Percentiles rank a stretch among this genome's conserved stretches.
Conservation (phyloP, 2,888 invertebrate species). For the Gandaritis pyraliata region DNA sequence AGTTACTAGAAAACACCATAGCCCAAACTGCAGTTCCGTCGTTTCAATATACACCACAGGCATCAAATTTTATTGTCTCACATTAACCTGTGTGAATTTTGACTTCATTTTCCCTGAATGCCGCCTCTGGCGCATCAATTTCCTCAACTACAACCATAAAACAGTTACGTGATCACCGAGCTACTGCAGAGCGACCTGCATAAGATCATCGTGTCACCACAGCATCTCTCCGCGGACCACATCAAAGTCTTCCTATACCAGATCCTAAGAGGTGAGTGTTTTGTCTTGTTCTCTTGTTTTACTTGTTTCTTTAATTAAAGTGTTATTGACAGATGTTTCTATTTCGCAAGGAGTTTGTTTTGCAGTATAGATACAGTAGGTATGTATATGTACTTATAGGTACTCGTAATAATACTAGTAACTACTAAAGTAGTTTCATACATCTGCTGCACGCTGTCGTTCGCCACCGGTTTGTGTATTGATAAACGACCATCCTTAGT, state of each 20-base stretch:
- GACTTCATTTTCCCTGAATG: conserved; percentile 20
- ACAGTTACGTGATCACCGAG: conserved; percentile 99
- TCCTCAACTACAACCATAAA: conserved; percentile 61
- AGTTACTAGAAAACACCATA: conserved; percentile 4
- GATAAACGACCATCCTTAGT: too few species aligned
- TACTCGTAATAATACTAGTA: too few species aligned
- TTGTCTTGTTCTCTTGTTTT: conserved; percentile 16
- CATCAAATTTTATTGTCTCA: conserved; percentile 17
- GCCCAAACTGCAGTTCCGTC: conserved; percentile 26
- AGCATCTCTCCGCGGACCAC: conserved; percentile 99
- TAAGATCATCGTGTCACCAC: conserved; percentile 99
- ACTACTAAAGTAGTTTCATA: too few species aligned
- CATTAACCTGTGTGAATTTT: conserved; percentile 24
- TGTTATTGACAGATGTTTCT: too few species aligned
- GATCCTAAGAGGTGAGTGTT: conserved; percentile 95
- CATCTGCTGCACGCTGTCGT: too few species aligned
- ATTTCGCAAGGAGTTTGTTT: too few species aligned
- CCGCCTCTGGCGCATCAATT: conserved; percentile 41
- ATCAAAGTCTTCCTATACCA: conserved; percentile 99
- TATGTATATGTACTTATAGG: too few species aligned
- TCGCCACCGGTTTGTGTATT: too few species aligned
- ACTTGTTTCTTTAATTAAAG: not conserved
- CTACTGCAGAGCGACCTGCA: conserved; percentile 99
- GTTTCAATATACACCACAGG: conserved; percentile 17
- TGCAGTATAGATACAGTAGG: too few species aligned